Evolutionary conservation across 2,888 invertebrate species (phyloP), one percentile per base, ranked within the genome.

Genomic region (Platerodrilus igneus): DNA sequence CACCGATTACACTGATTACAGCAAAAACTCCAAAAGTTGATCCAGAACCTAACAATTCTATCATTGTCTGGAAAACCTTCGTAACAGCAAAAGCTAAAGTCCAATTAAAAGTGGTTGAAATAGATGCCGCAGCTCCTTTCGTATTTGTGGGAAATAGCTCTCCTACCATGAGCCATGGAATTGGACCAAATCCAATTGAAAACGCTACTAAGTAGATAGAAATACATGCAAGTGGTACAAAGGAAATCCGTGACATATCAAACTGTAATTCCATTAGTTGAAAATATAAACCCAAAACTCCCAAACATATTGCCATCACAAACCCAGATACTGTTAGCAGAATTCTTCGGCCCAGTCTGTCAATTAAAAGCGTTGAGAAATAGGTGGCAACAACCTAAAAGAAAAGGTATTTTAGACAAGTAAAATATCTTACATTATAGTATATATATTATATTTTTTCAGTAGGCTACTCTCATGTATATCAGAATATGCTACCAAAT

Each of bases 41-140:
- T 1, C 78, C 78, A 8, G 73, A 67, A n/a, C 76, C 75, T 1
- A 81, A 68, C 26, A 60, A 49, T 3, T 66, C 66, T 1, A 72
- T 66, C 51, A 86, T 65, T 40, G 78, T 76, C 48, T 78, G 75
- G 30, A 83, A 85, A 13, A 77, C 57, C 42, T 76, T 76, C 0
- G 81, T 79, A 1, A 78, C 78, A 1, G 69, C 63, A 54, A 83
- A 83, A 0, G 82, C 80, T n/a, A 79, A 62, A 8, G 74, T 67
- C 85, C 85, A 85, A 53, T 81, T 84, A 33, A 78, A 71, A 7
- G 79, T 74, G 2, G 79, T 78, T 0, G 82, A 77, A n/a, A 83
- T 68, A 0, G 81, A 79, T 16, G 81, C 78, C 0, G 85, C 84
- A 37, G 76, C 59, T 26, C 74, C 77, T 30, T 77, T 80, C 1